Conservation (phyloP, 30 jellyfish, hydroid and myxozoan genomes). For the Rhopilema esculentum region DNA sequence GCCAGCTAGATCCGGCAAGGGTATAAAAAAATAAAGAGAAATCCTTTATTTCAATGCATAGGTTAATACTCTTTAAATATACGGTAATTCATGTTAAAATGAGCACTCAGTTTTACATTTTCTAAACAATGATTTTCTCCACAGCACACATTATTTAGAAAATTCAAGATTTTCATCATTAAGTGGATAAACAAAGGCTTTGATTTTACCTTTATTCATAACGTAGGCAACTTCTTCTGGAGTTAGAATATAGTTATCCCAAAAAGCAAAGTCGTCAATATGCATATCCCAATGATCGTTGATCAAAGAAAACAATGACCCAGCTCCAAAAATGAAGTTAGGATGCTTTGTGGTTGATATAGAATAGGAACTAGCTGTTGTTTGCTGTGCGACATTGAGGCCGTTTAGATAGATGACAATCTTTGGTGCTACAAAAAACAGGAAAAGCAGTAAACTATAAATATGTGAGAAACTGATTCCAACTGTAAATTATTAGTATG, state of each 20-base stretch:
- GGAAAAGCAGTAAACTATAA: not conserved
- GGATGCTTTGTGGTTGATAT: not conserved
- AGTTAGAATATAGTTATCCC: not conserved
- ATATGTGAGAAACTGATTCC: not conserved
- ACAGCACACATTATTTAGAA: no score
- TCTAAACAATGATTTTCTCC: no score
- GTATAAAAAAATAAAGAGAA: no score
- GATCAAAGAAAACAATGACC: not conserved
- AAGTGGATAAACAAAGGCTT: not conserved
- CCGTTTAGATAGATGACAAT: not conserved
- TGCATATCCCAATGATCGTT: constrained; percentile 16
- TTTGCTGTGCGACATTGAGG: not conserved
- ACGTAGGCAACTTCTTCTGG: not conserved
- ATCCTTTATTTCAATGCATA: no score
- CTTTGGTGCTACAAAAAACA: not conserved
- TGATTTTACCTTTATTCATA: constrained; percentile 13
- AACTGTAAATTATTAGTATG: no score
- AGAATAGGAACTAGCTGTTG: not conserved
- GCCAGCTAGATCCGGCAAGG: no score
- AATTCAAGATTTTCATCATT: not conserved
- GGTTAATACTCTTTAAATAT: no score
- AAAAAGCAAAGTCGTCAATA: constrained; percentile 36
- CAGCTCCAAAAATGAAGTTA: constrained; percentile 26
- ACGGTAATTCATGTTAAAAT: no score
- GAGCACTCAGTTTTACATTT: no score